Evolutionary conservation across 2,113 vertebrate species (phyloP).

Genomic region (Aleadryas rufinucha): DNA sequence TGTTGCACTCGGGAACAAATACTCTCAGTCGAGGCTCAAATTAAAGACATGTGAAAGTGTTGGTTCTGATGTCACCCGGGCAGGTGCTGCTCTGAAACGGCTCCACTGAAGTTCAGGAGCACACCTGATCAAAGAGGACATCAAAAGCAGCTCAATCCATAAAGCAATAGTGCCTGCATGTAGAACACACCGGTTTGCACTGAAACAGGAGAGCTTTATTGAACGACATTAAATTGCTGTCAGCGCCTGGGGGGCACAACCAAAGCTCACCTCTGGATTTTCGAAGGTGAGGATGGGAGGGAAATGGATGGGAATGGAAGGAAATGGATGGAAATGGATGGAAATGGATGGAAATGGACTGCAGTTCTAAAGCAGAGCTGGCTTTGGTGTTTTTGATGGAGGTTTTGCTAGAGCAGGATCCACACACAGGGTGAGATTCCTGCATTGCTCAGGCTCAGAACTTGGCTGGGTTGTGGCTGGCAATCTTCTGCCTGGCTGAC

Average conservation of each 20-base stretch:
- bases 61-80: neutral
- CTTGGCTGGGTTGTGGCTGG: neutral
- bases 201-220: neutral
- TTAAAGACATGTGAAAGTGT: neutral
- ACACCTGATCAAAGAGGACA: constrained; percentile 31
- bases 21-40: neutral
- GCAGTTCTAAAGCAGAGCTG: neutral
- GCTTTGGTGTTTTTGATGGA: neutral
- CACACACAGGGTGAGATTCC: rapidly evolving
- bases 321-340: neutral
- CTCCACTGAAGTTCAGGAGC: neutral
- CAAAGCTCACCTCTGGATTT: neutral
- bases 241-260: neutral
- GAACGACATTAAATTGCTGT: neutral
- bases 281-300: neutral
- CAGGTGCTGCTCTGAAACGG: constrained; percentile 17
- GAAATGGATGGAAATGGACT: neutral
- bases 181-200: neutral
- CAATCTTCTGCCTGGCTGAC: neutral
- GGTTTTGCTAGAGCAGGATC: neutral
- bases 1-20: neutral
- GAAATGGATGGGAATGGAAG: neutral
- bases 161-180: neutral
- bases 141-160: constrained; percentile 37
- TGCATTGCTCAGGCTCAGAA: neutral